Percentiles rank a stretch among this genome's conserved stretches.
phyloP scores from a whole-genome alignment of 2,113 vertebrate species.

The Murina feae region DNA sequence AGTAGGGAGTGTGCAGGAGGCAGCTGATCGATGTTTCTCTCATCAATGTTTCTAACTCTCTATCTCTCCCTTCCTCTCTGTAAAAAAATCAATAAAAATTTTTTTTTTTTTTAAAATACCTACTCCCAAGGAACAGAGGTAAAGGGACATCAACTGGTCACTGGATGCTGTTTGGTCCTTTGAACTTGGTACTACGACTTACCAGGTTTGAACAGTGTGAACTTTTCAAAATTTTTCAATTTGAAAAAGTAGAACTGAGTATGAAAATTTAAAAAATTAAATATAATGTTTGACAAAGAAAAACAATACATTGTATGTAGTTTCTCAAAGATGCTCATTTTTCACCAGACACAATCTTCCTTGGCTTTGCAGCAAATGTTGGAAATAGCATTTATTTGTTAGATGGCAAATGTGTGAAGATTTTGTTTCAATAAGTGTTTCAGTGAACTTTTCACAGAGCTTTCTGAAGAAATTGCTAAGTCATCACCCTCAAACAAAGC shows the following conservation, averaged over 20 bases:
- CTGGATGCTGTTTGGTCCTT: background rate
- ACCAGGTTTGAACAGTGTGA: background rate
- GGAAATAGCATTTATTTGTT: conserved; percentile 28
- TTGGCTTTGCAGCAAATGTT: background rate
- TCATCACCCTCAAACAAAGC: background rate
- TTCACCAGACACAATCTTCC: background rate
- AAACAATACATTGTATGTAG: background rate
- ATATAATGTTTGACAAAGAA: conserved; percentile 8
- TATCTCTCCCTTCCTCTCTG: too few species aligned
- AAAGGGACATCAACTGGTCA: background rate
- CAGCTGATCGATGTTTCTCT: too few species aligned
- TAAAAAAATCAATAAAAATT: too few species aligned
- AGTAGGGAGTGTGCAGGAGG: too few species aligned
- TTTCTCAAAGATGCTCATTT: conserved; percentile 40
- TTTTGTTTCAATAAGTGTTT: background rate
- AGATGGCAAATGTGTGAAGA: background rate
- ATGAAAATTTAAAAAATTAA: background rate
- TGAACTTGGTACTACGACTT: background rate
- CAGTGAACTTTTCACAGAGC: background rate
- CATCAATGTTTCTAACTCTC: too few species aligned
- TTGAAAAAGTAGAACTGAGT: background rate
- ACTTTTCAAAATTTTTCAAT: background rate
- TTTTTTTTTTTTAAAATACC: too few species aligned
- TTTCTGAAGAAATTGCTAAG: conserved; percentile 39
- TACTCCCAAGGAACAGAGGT: background rate